Evolutionary conservation across 1,140 invertebrate genomes (phyloP).

Genomic region (Panagrolaimus sp.): DNA sequence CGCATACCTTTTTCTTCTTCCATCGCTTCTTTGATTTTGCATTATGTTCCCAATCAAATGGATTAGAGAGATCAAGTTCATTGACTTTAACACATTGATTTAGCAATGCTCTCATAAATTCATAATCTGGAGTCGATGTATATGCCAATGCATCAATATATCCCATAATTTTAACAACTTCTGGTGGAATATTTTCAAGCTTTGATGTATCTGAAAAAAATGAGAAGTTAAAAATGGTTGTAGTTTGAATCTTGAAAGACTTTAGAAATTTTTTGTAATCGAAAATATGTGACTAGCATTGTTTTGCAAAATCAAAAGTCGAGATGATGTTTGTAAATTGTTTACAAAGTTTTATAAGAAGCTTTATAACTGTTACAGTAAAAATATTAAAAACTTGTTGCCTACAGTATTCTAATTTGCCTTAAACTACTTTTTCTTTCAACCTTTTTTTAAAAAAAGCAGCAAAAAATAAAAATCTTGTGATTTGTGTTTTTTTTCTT

Average conservation of each 20-base stretch:
- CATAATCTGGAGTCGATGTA: not conserved
- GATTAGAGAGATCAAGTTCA: not conserved
- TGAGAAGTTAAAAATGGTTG: not conserved
- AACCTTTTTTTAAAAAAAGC: too few species aligned
- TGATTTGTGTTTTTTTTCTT: too few species aligned
- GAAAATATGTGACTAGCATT: too few species aligned
- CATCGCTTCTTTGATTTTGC: not conserved
- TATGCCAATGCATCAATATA: slow-evolving; percentile 10
- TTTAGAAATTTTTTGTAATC: too few species aligned
- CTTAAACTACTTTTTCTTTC: not conserved
- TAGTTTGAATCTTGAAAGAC: too few species aligned
- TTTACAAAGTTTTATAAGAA: too few species aligned
- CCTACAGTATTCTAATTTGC: not conserved
- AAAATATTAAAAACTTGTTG: too few species aligned
- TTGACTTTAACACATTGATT: slow-evolving; percentile 6
- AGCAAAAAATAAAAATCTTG: too few species aligned
- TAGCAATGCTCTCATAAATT: slow-evolving; percentile 4
- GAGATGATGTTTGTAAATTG: too few species aligned
- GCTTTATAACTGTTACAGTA: too few species aligned
- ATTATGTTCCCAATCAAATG: slow-evolving; percentile 17
- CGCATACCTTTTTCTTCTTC: slow-evolving; percentile 8
- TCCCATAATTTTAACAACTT: not conserved
- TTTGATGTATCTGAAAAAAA: not conserved
- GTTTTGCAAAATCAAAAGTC: too few species aligned
- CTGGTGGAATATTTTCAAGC: slow-evolving; percentile 12